phyloP scores from a whole-genome alignment of 2,888 invertebrate genomes.

The Oscheius myriophilus region DNA sequence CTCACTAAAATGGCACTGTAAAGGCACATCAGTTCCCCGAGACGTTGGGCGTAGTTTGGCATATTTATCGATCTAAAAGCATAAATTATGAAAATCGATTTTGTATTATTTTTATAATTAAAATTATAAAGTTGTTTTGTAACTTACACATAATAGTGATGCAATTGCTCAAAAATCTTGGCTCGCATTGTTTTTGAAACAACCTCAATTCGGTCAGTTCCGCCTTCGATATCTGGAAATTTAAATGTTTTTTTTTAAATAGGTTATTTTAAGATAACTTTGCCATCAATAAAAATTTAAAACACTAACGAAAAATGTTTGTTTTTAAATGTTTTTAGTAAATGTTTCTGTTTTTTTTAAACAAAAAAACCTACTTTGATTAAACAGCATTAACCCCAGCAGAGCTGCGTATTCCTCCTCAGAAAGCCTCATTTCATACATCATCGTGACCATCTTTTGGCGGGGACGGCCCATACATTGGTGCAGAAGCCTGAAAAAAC shows the following conservation, averaged over 20 bases:
- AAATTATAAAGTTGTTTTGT: not conserved
- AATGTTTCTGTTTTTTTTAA: not conserved
- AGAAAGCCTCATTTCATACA: conserved; percentile 24
- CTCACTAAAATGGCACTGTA: conserved; percentile 33
- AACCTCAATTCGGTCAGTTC: conserved; percentile 31
- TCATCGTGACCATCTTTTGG: conserved; percentile 23
- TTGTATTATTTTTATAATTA: not conserved
- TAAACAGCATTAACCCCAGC: conserved; percentile 35
- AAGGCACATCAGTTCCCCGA: conserved; percentile 42
- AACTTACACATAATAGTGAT: conserved; percentile 35
- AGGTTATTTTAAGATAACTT: too few species aligned
- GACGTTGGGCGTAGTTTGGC: conserved; percentile 34
- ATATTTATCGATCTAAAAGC: conserved; percentile 33
- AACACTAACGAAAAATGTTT: too few species aligned
- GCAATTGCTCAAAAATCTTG: conserved; percentile 35
- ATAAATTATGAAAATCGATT: too few species aligned
- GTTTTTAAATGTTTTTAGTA: not conserved
- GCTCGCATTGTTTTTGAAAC: conserved; percentile 31
- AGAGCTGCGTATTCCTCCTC: conserved; percentile 41
- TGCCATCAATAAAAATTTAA: too few species aligned
- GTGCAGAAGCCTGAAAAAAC: conserved; percentile 18
- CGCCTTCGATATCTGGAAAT: conserved; percentile 36
- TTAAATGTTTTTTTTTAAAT: not conserved
- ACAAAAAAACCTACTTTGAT: conserved; percentile 31
- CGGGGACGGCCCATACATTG: conserved; percentile 27